Conservation (phyloP, 2,888 invertebrate species). For the Gandaritis pyraliata region DNA sequence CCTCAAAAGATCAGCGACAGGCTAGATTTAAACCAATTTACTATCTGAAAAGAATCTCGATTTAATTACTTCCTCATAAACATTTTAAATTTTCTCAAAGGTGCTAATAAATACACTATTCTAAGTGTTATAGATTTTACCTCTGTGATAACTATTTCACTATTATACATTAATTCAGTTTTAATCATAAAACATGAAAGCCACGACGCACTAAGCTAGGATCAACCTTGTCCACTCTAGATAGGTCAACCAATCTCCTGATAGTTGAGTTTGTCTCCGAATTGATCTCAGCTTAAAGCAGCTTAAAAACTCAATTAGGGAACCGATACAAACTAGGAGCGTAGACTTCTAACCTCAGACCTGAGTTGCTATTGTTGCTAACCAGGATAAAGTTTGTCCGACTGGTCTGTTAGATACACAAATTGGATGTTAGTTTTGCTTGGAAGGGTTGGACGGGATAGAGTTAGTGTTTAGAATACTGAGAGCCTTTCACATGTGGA, state of each 20-base stretch:
- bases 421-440: neutral
- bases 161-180: neutral
- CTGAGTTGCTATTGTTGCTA: conserved; percentile 1
- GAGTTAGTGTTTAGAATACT: neutral
- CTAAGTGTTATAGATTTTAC: too few species aligned
- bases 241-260: conserved; percentile 33
- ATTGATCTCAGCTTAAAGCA: conserved; percentile 34
- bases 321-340: conserved; percentile 24
- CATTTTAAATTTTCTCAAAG: too few species aligned
- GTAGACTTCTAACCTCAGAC: conserved; percentile 6
- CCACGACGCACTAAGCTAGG: conserved; percentile 9
- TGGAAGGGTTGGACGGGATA: neutral
- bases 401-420: neutral
- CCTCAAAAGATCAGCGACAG: neutral
- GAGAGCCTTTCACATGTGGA: neutral
- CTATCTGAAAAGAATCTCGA: too few species aligned
- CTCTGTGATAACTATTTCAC: too few species aligned
- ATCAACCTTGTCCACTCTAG: conserved; percentile 6
- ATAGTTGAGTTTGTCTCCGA: conserved; percentile 33
- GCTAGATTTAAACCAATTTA: too few species aligned
- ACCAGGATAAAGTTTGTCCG: neutral
- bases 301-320: conserved; percentile 40
- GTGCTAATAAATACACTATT: too few species aligned
- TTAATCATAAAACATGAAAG: conserved; percentile 1
- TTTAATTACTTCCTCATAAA: too few species aligned